These are phyloP conservation scores for Cyprinodon variegatus DNA, from an alignment of 2,113 vertebrate species.

Conservation along the genomic window DNA sequence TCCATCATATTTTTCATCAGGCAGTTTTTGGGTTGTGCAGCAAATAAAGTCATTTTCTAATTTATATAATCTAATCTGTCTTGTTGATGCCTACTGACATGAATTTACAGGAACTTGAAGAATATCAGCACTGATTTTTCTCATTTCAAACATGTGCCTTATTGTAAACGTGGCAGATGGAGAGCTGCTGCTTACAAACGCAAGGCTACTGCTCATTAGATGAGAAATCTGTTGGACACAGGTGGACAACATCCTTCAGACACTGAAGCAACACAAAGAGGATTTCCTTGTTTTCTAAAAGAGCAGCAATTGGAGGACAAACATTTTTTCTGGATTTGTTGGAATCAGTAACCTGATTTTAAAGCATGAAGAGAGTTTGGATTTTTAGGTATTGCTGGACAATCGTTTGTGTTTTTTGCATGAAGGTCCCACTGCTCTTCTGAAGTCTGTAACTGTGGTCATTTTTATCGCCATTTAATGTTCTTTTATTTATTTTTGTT, in stretches of 20 bases:
- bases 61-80: slow-evolving; percentile 24
- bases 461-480: slow-evolving; percentile 16
- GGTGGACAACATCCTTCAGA: slow-evolving; percentile 23
- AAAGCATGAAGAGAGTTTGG: slow-evolving; percentile 57
- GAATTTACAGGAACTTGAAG: slow-evolving; percentile 5
- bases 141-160: slow-evolving; percentile 72
- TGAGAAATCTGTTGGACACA: slow-evolving; percentile 35
- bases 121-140: slow-evolving; percentile 30
- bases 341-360: slow-evolving; percentile 20
- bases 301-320: slow-evolving; percentile 16
- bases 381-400: slow-evolving; percentile 77
- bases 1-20: background rate
- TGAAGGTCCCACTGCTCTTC: slow-evolving; percentile 62
- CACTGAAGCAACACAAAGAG: background rate
- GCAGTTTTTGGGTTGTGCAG: slow-evolving; percentile 2
- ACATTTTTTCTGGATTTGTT: slow-evolving; percentile 9
- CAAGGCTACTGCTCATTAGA: slow-evolving; percentile 32
- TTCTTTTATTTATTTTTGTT: slow-evolving; percentile 69
- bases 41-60: background rate
- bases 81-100: background rate
- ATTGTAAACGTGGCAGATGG: slow-evolving; percentile 49
- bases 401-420: slow-evolving; percentile 76
- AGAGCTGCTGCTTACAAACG: slow-evolving; percentile 30
- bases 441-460: background rate
- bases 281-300: slow-evolving; percentile 1